Percentiles rank a stretch among this genome's conserved stretches.
Conservation (phyloP, 2,113 vertebrate genomes). For the Conger conger region DNA sequence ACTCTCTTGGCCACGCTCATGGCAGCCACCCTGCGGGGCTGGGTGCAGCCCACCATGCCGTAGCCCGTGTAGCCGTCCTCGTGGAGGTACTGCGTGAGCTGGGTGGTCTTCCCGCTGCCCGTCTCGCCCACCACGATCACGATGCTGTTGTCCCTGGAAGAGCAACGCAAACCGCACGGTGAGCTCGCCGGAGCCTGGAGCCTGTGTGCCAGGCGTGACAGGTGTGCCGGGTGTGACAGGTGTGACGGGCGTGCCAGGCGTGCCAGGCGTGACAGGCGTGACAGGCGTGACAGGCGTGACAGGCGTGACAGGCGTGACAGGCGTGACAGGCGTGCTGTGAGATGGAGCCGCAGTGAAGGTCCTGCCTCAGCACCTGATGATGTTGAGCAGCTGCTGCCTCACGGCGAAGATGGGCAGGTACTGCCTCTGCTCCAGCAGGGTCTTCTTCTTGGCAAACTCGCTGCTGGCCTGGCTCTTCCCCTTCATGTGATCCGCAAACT, state of each 20-base stretch:
- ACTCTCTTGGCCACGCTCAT: constrained; percentile 98
- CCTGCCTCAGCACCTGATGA: constrained; percentile 78
- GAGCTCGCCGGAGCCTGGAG: not conserved
- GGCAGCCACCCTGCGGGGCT: constrained; percentile 92
- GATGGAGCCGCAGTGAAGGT: not conserved
- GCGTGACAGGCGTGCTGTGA: no score
- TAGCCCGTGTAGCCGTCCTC: constrained; percentile 97
- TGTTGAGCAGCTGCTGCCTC: constrained; percentile 91
- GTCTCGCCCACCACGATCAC: constrained; percentile 98
- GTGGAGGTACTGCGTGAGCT: constrained; percentile 95
- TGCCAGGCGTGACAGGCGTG: no score
- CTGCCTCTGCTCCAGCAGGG: constrained; percentile 90
- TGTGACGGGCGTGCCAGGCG: no score
- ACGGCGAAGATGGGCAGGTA: constrained; percentile 96
- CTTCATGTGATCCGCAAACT: constrained; percentile 98
- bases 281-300: no score
- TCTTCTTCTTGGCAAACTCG: constrained; percentile 96
- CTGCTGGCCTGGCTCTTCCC: constrained; percentile 92
- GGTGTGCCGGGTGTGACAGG: no score
- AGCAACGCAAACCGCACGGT: not conserved
- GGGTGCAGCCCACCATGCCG: constrained; percentile 95
- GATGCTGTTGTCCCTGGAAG: constrained; percentile 91
- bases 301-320: no score
- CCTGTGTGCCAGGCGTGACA: no score
- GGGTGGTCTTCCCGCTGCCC: constrained; percentile 95